phyloP scores from a whole-genome alignment of 2,888 invertebrate genomes.

The Mylabris sibirica region DNA sequence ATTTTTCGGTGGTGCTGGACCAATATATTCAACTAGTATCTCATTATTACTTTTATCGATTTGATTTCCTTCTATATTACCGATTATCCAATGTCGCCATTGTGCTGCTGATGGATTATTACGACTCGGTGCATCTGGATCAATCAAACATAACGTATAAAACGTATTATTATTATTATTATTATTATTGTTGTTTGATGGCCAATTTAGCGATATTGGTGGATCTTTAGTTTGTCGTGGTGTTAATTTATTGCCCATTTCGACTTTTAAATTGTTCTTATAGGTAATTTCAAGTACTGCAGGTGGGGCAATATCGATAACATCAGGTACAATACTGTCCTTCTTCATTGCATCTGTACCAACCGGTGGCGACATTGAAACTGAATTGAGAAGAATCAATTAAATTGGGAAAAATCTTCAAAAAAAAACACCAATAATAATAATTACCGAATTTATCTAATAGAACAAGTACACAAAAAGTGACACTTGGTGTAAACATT shows the following conservation, averaged over 20 bases:
- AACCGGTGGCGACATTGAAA: not conserved
- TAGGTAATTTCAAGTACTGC: slow-evolving; percentile 65
- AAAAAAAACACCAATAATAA: no score
- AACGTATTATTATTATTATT: no score
- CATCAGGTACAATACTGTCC: slow-evolving; percentile 73
- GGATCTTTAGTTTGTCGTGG: slow-evolving; percentile 75
- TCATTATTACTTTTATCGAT: slow-evolving; percentile 63
- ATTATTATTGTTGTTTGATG: slow-evolving; percentile 50
- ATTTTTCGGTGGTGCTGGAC: slow-evolving; percentile 74
- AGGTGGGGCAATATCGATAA: slow-evolving; percentile 69
- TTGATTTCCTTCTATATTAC: slow-evolving; percentile 74
- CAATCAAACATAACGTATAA: slow-evolving; percentile 64
- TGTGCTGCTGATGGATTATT: slow-evolving; percentile 73
- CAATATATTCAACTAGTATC: slow-evolving; percentile 72
- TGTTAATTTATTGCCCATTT: slow-evolving; percentile 74
- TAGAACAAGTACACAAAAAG: no score
- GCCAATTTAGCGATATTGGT: slow-evolving; percentile 54
- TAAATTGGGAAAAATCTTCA: not conserved
- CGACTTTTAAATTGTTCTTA: slow-evolving; percentile 62
- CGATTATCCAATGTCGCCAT: slow-evolving; percentile 82
- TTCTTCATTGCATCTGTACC: slow-evolving; percentile 48
- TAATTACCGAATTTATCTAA: no score
- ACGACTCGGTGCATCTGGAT: slow-evolving; percentile 81
- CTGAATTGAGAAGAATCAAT: not conserved
- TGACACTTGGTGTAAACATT: no score